Base-by-base conservation (phyloP, 2,888 invertebrate species). In the Parnassius apollo region DNA sequence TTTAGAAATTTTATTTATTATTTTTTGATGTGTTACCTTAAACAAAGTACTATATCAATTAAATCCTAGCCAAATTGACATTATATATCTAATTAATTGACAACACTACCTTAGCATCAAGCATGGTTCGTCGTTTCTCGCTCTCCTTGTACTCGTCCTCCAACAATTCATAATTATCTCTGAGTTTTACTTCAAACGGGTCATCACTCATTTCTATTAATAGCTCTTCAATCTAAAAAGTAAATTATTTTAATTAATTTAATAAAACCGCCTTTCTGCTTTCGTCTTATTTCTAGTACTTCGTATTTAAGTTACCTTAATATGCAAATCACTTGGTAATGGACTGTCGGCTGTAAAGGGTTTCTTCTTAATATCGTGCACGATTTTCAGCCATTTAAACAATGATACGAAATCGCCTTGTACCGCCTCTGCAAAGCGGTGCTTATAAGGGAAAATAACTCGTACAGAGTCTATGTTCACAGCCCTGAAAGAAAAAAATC, bases 101-200 rank as follows among this genome's bases (percentile, higher is more conserved):
- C 35, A 7, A 35, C 3, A 35, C 10, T 18, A 94, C 96, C 92
- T 98, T 98, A 22, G 96, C 95, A 75, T 98, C 98, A 42, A 99
- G 92, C 93, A 98, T 95, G 62, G 96, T 95, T 66, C 96, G 94
- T 22, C 99, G 93, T 79, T 98, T 98, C 74, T 97, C 93, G 77
- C 97, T 97, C 82, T 99, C 99, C 73, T 96, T 95, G 76, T 97
- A 98, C 82, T 99, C 99, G 76, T 99, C 99, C 76, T 98, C 97
- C 55, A 98, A 83, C 0, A 99, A 91, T 79, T 98, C 98, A 82
- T 98, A 99, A 83, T 99, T 99, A 74, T 99, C 98, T 0, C 98
- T 94, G 9, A 99, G 91, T 77, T 97, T 97, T 2, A 99, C 98
- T 89, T 99, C 99, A 80, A 99, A 99, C 0, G 99, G 99, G 93